phyloP scores from a whole-genome alignment of 2,888 invertebrate species.

The Argyresthia albistria region DNA sequence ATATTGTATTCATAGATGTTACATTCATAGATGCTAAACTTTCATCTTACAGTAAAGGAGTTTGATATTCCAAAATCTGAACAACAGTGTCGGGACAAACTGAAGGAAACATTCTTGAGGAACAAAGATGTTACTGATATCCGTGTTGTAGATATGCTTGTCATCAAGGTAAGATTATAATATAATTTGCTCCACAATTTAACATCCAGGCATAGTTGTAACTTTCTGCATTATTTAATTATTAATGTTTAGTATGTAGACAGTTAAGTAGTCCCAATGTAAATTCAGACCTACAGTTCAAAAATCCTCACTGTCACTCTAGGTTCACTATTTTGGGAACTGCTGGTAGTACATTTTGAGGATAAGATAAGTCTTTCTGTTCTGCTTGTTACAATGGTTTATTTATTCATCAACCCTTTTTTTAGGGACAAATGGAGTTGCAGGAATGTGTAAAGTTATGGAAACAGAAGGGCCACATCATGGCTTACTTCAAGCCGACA shows the following conservation, averaged over 20 bases:
- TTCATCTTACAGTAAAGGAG: slow-evolving; percentile 77
- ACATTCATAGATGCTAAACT: no score
- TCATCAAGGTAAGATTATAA: slow-evolving; percentile 86
- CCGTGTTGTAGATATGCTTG: slow-evolving; percentile 91
- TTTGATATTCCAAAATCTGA: slow-evolving; percentile 86
- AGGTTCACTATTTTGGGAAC: no score
- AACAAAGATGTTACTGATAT: slow-evolving; percentile 86
- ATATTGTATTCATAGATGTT: no score
- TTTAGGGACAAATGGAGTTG: slow-evolving; percentile 95
- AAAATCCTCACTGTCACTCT: no score
- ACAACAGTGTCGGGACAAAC: slow-evolving; percentile 77
- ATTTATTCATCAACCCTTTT: slow-evolving; percentile 10
- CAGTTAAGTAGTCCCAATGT: no score
- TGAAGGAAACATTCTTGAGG: slow-evolving; percentile 85
- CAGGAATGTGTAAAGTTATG: slow-evolving; percentile 88
- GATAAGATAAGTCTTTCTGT: no score
- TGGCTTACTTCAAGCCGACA: slow-evolving; percentile 90
- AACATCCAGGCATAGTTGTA: no score
- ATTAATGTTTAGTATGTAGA: no score
- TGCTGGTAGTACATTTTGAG: no score
- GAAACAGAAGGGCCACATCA: slow-evolving; percentile 92
- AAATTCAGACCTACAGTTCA: no score
- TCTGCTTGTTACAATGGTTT: no score
- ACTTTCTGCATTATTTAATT: no score
- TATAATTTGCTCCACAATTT: neutral